Percentiles rank a stretch among this genome's conserved stretches.
These are phyloP conservation scores for Muraenolepis orangiensis DNA, from an alignment of 2,797 vertebrate genomes.

Conservation along the genomic window DNA sequence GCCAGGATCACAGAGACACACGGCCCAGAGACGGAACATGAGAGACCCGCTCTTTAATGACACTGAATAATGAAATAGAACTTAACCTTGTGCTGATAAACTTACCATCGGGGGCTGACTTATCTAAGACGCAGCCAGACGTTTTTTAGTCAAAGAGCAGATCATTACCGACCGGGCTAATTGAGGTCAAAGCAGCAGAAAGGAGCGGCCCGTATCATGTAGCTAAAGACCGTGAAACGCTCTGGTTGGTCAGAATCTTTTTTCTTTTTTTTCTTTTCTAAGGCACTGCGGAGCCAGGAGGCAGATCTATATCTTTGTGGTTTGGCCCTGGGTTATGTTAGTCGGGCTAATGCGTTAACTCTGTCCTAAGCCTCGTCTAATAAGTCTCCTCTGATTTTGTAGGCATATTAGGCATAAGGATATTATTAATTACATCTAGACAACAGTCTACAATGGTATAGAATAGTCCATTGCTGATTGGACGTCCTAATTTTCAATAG, in stretches of 20 bases:
- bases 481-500: background rate
- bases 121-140: conserved; percentile 2
- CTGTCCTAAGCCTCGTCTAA: background rate
- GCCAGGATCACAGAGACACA: conserved; percentile 26
- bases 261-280: background rate
- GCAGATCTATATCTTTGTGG: background rate
- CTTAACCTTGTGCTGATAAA: conserved; percentile 8
- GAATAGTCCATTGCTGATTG: background rate
- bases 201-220: background rate
- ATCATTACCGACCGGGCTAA: conserved; percentile 10
- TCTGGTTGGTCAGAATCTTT: background rate
- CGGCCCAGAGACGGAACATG: conserved; percentile 23
- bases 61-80: conserved; percentile 21
- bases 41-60: conserved; percentile 21
- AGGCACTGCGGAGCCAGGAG: background rate
- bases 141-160: conserved; percentile 19
- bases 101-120: background rate
- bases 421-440: background rate
- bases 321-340: background rate
- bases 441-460: background rate
- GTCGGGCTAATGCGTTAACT: background rate
- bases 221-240: background rate
- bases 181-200: conserved; percentile 4
- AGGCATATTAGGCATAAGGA: background rate
- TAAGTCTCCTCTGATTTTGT: background rate